A percentile compares a stretch with the other conserved stretches of the same genome.
phyloP scores from a whole-genome alignment of 1,140 invertebrate genomes.

The Conus ventricosus region DNA sequence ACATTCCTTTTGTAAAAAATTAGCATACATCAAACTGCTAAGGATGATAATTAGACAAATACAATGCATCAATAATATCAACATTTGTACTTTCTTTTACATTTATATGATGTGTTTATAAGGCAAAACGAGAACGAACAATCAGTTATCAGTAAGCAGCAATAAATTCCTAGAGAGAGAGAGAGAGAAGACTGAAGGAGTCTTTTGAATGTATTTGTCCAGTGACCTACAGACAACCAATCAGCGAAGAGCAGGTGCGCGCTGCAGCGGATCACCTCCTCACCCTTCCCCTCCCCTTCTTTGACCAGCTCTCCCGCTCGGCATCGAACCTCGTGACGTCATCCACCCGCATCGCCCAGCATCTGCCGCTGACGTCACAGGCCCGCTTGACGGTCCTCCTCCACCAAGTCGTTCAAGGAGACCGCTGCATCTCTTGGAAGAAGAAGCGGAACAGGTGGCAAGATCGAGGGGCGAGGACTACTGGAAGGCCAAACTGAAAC shows the following conservation, averaged over 20 bases:
- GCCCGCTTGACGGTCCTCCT: conserved; percentile 19
- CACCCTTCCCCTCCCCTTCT: background rate
- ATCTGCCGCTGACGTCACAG: conserved; percentile 4
- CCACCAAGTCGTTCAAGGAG: background rate
- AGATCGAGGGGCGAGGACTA: background rate
- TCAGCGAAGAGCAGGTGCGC: background rate
- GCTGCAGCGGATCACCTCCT: conserved; percentile 14
- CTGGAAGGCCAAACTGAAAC: background rate
- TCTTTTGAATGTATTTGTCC: background rate
- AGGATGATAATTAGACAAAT: no score
- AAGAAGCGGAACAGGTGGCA: background rate
- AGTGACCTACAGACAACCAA: background rate
- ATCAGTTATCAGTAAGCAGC: no score
- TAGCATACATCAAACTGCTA: no score
- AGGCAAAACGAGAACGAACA: no score
- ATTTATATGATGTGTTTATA: no score
- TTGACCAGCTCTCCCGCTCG: background rate
- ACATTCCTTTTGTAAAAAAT: no score
- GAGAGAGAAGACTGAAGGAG: no score
- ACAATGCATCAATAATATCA: no score
- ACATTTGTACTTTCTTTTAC: no score
- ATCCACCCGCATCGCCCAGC: background rate
- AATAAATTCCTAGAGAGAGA: no score
- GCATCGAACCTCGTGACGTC: background rate
- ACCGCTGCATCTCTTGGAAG: conserved; percentile 10